Evolutionary conservation across 2,888 invertebrate species (phyloP), one percentile per base, ranked within the genome.

Genomic region (Mythimna albipuncta): DNA sequence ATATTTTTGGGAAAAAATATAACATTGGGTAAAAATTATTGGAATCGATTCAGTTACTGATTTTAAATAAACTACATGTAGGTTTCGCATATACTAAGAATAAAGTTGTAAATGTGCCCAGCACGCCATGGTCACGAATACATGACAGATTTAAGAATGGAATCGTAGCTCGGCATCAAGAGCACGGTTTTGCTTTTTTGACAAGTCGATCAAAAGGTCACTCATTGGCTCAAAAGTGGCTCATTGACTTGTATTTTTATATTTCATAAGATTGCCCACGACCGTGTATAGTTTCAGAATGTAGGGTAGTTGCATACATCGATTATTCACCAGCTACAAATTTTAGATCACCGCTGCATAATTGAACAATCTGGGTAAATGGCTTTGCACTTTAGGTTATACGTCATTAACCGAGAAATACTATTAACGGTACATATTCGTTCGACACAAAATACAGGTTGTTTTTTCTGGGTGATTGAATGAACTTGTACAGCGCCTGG

Each of bases 331-430:
- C 71, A 75, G 75, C 78, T 69, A 79, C 64, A 74, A 83, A 62
- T 44, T 57, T 58, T 64, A 58, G 47, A 65, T 69, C 58, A 59
- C 67, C 71, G 75, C 79, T 78, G 77, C 77, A 78, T 72, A 72
- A 83, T 82, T 85, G 75, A 85, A 84, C 61, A 75, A 75, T 84
- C 77, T 77, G 84, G 85, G 83, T 79, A 82, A 78, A 83, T 63
- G 69, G 61, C 35, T 68, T 32, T 32, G 32, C 32, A 32, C 32
- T 4, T 59, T 59, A 67, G 13, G 13, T 70, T 72, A 44, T 9
- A 61, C 52, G 57, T 68, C 52, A 63, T 35, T 57, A 57, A 54
- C 50, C 41, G 26, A 64, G 35, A 64, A 69, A 64, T 44, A 52
- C 64, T 59, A 55, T 54, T 67, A 58, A 67, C 64, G 44, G 41